Evolutionary conservation across 1,140 invertebrate genomes (phyloP).

Genomic region (Sesamia nonagrioides): DNA sequence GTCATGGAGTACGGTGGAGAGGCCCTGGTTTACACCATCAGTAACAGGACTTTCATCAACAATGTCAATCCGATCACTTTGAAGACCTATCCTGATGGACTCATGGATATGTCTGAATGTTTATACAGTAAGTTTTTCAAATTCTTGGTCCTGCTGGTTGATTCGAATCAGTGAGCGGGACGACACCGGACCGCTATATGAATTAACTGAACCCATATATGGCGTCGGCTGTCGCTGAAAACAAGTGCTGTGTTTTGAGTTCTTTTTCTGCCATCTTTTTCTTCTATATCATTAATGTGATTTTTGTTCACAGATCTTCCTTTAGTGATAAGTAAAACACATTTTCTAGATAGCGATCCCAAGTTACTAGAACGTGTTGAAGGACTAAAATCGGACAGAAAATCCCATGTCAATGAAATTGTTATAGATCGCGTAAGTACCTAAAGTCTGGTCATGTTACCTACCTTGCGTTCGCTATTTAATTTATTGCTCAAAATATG

Average conservation of each 20-base stretch:
- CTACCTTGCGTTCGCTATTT: no score
- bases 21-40: slow-evolving; percentile 46
- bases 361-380: slow-evolving; percentile 27
- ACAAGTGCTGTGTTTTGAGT: no score
- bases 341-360: slow-evolving; percentile 48
- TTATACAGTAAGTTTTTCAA: slow-evolving; percentile 40
- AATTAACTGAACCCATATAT: no score
- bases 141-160: not conserved
- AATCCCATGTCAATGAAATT: slow-evolving; percentile 26
- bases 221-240: no score
- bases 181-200: no score
- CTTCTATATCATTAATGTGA: no score
- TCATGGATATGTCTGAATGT: slow-evolving; percentile 47
- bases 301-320: slow-evolving; percentile 49
- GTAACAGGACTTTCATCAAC: slow-evolving; percentile 19
- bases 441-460: not conserved
- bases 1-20: slow-evolving; percentile 47
- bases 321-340: slow-evolving; percentile 41
- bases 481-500: no score
- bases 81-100: slow-evolving; percentile 33
- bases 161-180: no score
- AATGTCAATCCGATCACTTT: not conserved
- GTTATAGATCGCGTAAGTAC: slow-evolving; percentile 51
- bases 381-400: slow-evolving; percentile 36
- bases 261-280: no score